A percentile compares a stretch with the other conserved stretches of the same genome.
These are phyloP conservation scores for Pseudonaja textilis DNA, from an alignment of 2,113 vertebrate species.

Conservation along the genomic window DNA sequence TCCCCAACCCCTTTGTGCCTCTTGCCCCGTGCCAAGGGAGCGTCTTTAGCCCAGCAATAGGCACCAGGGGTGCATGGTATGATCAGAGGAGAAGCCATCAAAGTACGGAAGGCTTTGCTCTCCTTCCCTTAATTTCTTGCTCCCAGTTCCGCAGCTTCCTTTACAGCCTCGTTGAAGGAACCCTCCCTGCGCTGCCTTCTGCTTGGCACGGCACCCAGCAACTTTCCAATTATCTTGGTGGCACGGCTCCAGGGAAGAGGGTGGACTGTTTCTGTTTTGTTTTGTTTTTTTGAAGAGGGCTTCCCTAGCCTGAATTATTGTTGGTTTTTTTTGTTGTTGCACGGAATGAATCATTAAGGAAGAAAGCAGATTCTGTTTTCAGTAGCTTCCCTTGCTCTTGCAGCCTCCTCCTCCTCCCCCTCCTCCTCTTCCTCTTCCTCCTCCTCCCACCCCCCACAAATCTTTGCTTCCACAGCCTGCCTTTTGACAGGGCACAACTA, in stretches of 20 bases:
- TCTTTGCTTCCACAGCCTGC: accelerated
- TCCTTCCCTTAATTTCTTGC: not conserved
- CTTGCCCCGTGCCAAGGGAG: not conserved
- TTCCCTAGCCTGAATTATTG: not conserved
- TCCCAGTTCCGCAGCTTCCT: conserved; percentile 2
- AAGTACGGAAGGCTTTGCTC: not conserved
- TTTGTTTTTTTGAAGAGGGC: conserved; percentile 16
- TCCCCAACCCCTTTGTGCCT: not conserved
- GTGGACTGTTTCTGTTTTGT: not conserved
- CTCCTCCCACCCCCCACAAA: not conserved
- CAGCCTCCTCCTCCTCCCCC: not conserved
- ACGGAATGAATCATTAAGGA: not conserved
- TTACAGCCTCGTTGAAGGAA: not conserved
- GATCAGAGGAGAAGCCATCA: not conserved
- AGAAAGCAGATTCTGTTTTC: conserved; percentile 10
- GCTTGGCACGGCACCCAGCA: not conserved
- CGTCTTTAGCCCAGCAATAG: not conserved
- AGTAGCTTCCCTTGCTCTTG: conserved; percentile 5
- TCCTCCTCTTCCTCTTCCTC: too few species aligned
- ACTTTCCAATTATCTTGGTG: conserved; percentile 16
- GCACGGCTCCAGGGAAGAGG: not conserved
- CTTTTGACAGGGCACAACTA: not conserved
- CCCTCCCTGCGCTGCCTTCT: conserved; percentile 1
- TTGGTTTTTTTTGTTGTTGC: not conserved
- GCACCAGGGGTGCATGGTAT: not conserved